A percentile compares a stretch with the other conserved stretches of the same genome.
phyloP scores from a whole-genome alignment of 1,140 invertebrate genomes.

The Lutraria rhynchaena region DNA sequence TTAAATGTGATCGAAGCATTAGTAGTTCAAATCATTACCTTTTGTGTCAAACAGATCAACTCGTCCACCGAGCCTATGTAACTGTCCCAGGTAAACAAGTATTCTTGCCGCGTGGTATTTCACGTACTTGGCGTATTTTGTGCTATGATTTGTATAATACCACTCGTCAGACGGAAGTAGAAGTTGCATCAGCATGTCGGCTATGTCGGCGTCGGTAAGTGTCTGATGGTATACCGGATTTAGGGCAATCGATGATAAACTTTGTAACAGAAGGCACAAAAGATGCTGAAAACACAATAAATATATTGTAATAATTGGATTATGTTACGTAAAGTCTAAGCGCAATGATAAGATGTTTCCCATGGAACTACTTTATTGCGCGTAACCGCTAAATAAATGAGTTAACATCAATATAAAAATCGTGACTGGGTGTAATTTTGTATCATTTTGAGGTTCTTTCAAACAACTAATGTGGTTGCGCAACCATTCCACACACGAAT shows the following conservation, averaged over 20 bases:
- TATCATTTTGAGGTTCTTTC: too few relatives aligned
- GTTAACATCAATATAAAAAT: too few relatives aligned
- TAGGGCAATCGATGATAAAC: constrained; percentile 86
- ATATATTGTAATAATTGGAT: too few relatives aligned
- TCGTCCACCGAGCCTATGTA: constrained; percentile 83
- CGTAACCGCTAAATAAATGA: too few relatives aligned
- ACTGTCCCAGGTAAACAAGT: constrained; percentile 86
- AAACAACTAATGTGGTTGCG: too few relatives aligned
- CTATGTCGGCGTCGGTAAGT: constrained; percentile 86
- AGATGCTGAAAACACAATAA: constrained; percentile 88
- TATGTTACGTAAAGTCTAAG: too few relatives aligned
- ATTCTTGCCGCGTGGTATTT: constrained; percentile 88
- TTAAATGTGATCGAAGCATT: neutral
- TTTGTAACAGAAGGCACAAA: constrained; percentile 87
- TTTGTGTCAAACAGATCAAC: constrained; percentile 84
- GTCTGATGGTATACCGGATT: constrained; percentile 85
- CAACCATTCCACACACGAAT: too few relatives aligned
- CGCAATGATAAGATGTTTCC: too few relatives aligned
- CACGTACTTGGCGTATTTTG: constrained; percentile 88
- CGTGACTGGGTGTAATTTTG: too few relatives aligned
- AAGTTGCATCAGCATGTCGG: constrained; percentile 87
- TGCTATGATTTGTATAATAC: constrained; percentile 90
- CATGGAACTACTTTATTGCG: too few relatives aligned
- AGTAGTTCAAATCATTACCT: constrained; percentile 64
- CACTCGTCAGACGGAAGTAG: constrained; percentile 89